Evolutionary conservation across 1,140 invertebrate species (phyloP).

Genomic region (Bombus huntii): DNA sequence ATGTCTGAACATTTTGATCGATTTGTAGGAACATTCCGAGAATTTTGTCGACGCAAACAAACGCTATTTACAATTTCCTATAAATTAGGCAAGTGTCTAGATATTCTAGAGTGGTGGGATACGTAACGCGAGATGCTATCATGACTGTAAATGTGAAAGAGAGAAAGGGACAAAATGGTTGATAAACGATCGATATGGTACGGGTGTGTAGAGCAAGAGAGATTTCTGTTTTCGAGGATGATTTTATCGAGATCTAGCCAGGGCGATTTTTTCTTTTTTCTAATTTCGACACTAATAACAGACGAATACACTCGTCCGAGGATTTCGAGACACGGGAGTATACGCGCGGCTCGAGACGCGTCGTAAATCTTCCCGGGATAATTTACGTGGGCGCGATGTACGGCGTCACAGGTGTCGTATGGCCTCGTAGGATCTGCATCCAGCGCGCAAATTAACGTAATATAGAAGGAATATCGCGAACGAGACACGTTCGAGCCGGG

Average conservation of each 20-base stretch:
- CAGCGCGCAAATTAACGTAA: constrained; percentile 17
- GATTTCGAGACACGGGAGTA: constrained; percentile 13
- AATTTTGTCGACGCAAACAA: too few relatives aligned
- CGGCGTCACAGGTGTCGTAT: constrained; percentile 20
- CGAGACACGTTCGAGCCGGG: neutral
- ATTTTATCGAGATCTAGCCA: neutral
- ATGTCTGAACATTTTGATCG: too few relatives aligned
- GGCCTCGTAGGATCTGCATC: neutral
- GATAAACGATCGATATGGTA: constrained; percentile 27
- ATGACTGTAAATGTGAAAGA: neutral
- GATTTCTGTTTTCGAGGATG: neutral
- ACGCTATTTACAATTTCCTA: too few relatives aligned
- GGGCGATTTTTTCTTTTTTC: neutral
- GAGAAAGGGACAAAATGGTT: neutral
- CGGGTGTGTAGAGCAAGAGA: neutral
- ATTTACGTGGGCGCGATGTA: constrained; percentile 48
- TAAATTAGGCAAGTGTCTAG: neutral
- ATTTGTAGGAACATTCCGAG: too few relatives aligned
- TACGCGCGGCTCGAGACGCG: constrained; percentile 13
- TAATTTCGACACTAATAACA: constrained; percentile 46
- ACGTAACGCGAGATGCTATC: neutral
- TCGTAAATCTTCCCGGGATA: constrained; percentile 42
- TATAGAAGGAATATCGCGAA: constrained; percentile 23
- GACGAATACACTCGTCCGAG: neutral
- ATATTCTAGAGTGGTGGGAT: neutral